Conservation (phyloP, 1,140 invertebrate genomes). For the Eurosta solidaginis region DNA sequence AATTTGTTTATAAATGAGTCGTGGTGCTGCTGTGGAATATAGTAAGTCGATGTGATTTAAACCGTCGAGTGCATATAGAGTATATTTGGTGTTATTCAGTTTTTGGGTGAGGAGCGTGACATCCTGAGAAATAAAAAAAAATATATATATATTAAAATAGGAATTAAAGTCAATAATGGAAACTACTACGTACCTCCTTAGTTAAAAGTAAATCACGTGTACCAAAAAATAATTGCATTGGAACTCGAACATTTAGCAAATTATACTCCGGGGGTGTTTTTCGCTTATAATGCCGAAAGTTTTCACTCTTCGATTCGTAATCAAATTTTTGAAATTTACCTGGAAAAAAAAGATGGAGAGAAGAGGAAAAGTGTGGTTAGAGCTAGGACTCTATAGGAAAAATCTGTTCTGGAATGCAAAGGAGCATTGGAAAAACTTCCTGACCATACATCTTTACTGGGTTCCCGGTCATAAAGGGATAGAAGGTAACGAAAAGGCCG, state of each 20-base stretch:
- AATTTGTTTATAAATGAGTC: constrained; percentile 47
- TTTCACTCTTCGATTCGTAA: constrained; percentile 40
- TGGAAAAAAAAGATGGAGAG: constrained; percentile 32
- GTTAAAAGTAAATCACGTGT: constrained; percentile 40
- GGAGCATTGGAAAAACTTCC: no score
- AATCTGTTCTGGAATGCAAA: no score
- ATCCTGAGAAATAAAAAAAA: constrained; percentile 35
- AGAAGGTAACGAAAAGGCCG: no score
- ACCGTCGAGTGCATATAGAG: constrained; percentile 44
- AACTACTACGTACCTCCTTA: constrained; percentile 32
- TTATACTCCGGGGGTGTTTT: constrained; percentile 45
- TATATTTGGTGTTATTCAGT: constrained; percentile 40
- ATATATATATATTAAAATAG: neutral
- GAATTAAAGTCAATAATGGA: neutral
- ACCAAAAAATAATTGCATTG: constrained; percentile 48
- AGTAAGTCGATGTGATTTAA: constrained; percentile 55
- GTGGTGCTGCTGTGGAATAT: constrained; percentile 43
- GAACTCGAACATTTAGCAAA: constrained; percentile 46
- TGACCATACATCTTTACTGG: no score
- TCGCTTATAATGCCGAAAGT: constrained; percentile 42
- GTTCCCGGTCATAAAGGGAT: no score
- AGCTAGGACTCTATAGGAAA: neutral
- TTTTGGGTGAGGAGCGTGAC: constrained; percentile 39
- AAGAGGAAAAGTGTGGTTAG: constrained; percentile 11
- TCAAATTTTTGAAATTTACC: constrained; percentile 53